Evolutionary conservation across 2,888 invertebrate genomes (phyloP).

Genomic region (Drosophila recens): DNA sequence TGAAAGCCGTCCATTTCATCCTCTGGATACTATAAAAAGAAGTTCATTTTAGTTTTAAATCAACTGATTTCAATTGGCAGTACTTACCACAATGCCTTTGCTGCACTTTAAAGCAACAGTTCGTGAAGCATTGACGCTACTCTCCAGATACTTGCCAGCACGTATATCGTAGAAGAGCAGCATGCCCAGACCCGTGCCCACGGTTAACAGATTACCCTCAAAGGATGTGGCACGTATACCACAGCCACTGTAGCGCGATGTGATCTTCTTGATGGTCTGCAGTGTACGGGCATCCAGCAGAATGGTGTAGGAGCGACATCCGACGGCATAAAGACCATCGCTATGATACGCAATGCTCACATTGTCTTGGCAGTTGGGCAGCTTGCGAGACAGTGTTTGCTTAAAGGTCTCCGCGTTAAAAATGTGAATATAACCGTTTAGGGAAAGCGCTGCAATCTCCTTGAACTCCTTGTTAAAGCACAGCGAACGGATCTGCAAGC

Average conservation of each 20-base stretch:
- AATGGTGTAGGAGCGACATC: constrained; percentile 96
- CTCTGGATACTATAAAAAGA: constrained; percentile 90
- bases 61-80: not conserved
- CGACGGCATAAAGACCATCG: constrained; percentile 95
- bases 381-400: constrained; percentile 93
- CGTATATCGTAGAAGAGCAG: constrained; percentile 97
- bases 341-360: constrained; percentile 96
- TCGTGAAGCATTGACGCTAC: constrained; percentile 94
- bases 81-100: constrained; percentile 93
- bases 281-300: constrained; percentile 95
- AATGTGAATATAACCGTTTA: constrained; percentile 97
- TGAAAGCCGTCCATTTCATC: constrained; percentile 93
- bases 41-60: not conserved
- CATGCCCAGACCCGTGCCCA: constrained; percentile 96
- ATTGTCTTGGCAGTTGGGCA: constrained; percentile 96
- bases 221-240: constrained; percentile 97
- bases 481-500: constrained; percentile 90
- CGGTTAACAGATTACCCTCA: constrained; percentile 94
- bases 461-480: constrained; percentile 94
- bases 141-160: constrained; percentile 95
- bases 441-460: constrained; percentile 95
- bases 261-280: constrained; percentile 92
- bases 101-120: constrained; percentile 95
- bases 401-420: constrained; percentile 96
- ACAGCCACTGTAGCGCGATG: constrained; percentile 95